A percentile compares a stretch with the other conserved stretches of the same genome.
These are phyloP conservation scores for Glareola pratincola DNA, from an alignment of 2,113 vertebrate species.

Conservation along the genomic window DNA sequence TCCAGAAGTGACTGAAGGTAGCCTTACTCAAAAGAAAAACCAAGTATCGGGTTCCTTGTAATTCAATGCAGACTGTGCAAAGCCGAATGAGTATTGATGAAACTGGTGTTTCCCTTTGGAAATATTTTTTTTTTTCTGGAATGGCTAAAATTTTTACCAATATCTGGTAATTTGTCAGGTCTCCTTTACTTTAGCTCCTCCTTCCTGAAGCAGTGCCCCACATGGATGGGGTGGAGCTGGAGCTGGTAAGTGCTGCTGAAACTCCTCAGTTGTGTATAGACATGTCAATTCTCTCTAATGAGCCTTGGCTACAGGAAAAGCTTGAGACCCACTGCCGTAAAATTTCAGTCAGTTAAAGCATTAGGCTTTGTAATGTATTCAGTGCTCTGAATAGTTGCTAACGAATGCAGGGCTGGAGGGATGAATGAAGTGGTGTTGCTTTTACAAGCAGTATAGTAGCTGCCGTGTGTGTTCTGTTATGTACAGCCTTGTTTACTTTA, in stretches of 20 bases:
- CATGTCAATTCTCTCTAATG: background rate
- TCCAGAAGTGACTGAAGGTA: background rate
- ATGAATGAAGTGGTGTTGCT: background rate
- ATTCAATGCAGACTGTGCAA: background rate
- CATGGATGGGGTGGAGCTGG: background rate
- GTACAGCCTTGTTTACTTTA: constrained; percentile 11
- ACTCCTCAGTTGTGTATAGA: background rate
- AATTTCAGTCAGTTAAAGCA: background rate
- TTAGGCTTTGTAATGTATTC: background rate
- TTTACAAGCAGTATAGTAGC: constrained; percentile 14
- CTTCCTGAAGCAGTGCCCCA: background rate
- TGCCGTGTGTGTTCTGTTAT: background rate
- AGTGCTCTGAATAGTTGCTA: background rate
- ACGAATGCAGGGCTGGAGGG: background rate
- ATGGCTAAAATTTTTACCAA: background rate
- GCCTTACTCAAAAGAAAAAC: background rate
- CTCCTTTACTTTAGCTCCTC: background rate
- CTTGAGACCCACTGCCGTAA: background rate
- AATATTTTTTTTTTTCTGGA: background rate
- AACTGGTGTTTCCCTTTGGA: background rate
- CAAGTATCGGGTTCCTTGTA: background rate
- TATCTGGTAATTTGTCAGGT: background rate
- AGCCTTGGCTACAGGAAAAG: background rate
- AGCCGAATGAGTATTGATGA: background rate
- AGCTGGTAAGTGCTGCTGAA: background rate